Evolutionary conservation across 2,113 vertebrate species (phyloP), one percentile per base, ranked within the genome.

Genomic region (Otus sunia): DNA sequence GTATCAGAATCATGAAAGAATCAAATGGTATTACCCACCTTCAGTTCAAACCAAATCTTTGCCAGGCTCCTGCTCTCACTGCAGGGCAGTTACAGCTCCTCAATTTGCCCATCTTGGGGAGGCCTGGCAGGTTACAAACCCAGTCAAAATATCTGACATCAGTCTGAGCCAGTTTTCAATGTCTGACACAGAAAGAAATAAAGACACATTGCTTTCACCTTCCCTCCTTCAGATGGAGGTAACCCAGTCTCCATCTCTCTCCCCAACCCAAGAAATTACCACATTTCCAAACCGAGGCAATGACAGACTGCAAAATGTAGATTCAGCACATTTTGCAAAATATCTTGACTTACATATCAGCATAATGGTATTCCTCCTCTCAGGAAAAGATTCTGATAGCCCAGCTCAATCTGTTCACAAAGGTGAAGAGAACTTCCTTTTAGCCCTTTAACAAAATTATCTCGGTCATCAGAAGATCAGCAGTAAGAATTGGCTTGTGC

Each of bases 371-470:
- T 92, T 95, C 72, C 86, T 96, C 41, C 90, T 97, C 79, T 59
- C 56, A 49, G 83, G 62, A 95, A 39, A 81, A 93, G 53, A 83
- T 94, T 90, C 82, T 72, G 27, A 77, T 89, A 52, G 56, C 56
- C 43, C 69, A 26, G 20, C 88, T 93, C 60, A 95, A 94, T 90
- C 88, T 96, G 21, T 91, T 95, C 45, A 62, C 87, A 62, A 95
- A 96, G 71, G 85, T 95, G 96, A 96, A 69, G 74, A 95, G 43
- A 94, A 90, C 32, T 95, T 90, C 80, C 49, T 89, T 62, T 92
- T 66, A 92, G 56, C 18, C 88, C 96, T 90, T 86, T 87, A 94
- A 94, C 68, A 93, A 69, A 92, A 96, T 93, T 52, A 94, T 91
- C 68, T 78, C 9, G 3, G 72, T 75, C 76, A 93, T 94, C 52